Percentiles rank a stretch among this genome's conserved stretches.
Conservation (phyloP, 2,888 invertebrate genomes). For the Nomada flava region DNA sequence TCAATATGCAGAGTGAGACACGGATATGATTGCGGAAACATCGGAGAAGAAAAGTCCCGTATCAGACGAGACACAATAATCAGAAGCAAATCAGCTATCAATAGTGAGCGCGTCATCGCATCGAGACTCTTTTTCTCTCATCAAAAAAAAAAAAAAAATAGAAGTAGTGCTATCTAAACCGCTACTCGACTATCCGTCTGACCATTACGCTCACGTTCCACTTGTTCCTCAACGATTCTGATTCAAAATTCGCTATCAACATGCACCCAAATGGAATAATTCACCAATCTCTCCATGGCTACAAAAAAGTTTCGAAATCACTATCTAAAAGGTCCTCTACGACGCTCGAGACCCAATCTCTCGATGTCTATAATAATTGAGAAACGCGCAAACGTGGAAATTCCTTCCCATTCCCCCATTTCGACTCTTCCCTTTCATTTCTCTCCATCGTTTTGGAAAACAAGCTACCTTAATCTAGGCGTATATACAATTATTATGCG, state of each 20-base stretch:
- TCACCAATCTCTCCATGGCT: neutral
- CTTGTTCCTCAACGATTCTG: neutral
- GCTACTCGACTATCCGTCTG: neutral
- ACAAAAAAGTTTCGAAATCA: neutral
- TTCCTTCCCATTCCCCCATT: conserved; percentile 26
- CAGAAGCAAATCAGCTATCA: conserved; percentile 11
- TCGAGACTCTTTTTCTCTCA: neutral
- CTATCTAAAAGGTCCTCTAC: neutral
- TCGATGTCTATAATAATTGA: neutral
- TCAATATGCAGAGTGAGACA: conserved; percentile 24
- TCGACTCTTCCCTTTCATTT: neutral
- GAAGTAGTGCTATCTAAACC: neutral
- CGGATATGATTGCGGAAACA: conserved; percentile 52
- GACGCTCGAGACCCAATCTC: neutral
- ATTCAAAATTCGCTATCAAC: conserved; percentile 23
- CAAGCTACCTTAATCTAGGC: conserved; percentile 67
- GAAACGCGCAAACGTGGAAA: neutral
- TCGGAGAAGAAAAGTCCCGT: conserved; percentile 45
- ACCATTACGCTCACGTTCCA: conserved; percentile 4
- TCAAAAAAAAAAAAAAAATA: neutral
- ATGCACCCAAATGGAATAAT: neutral
- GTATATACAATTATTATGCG: conserved; percentile 71
- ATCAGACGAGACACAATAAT: conserved; percentile 28
- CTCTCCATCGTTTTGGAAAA: conserved; percentile 36
- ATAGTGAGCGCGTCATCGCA: neutral